phyloP scores from a whole-genome alignment of 2,113 vertebrate species.

The Lepus europaeus region DNA sequence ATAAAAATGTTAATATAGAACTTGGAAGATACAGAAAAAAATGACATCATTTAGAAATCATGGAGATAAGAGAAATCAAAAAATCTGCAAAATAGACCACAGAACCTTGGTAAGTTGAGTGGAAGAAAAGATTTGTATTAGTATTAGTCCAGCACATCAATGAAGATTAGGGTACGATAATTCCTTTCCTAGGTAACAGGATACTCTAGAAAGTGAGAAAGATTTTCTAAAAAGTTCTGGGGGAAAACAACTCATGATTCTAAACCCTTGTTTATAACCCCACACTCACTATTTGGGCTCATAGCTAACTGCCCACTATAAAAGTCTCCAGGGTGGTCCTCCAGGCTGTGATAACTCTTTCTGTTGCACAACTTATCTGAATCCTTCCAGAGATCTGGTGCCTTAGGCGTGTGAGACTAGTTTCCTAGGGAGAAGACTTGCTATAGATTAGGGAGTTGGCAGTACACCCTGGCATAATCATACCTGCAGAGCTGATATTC shows the following conservation, averaged over 20 bases:
- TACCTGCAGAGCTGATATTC: not conserved
- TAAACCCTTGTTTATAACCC: not conserved
- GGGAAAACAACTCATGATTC: not conserved
- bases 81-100: not conserved
- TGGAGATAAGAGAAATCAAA: slow-evolving; percentile 36
- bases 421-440: not conserved
- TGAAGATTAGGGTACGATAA: not conserved
- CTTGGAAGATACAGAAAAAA: not conserved
- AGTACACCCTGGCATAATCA: not conserved
- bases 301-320: not conserved
- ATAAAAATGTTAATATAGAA: slow-evolving; percentile 26
- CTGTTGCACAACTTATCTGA: not conserved
- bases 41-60: slow-evolving; percentile 58
- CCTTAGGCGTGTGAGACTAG: not conserved
- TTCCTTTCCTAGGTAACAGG: not conserved
- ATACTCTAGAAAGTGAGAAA: not conserved
- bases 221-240: not conserved
- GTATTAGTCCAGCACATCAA: not conserved
- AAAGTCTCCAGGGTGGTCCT: slow-evolving; percentile 33
- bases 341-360: not conserved
- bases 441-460: not conserved
- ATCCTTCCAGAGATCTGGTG: not conserved
- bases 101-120: not conserved
- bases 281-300: not conserved
- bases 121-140: not conserved